Conservation (phyloP, 2,113 vertebrate species). For the Addax nasomaculatus region DNA sequence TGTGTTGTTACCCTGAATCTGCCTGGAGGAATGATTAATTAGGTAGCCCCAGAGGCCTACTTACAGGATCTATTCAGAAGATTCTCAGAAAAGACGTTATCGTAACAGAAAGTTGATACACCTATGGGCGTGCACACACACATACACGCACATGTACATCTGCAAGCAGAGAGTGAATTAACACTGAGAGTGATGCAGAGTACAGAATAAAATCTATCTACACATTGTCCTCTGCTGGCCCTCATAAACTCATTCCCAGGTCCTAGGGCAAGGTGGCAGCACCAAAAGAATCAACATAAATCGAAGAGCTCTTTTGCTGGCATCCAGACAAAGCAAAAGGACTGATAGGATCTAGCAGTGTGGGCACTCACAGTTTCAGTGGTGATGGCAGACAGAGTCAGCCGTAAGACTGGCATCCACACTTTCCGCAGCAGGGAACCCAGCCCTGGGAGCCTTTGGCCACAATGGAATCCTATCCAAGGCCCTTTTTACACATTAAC, state of each 20-base stretch:
- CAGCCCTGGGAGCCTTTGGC: neutral
- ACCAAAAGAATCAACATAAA: neutral
- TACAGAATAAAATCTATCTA: neutral
- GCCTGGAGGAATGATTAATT: neutral
- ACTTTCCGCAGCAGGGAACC: neutral
- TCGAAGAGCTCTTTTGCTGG: neutral
- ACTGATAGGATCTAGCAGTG: too few species aligned
- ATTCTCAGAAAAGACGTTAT: neutral
- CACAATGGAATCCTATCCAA: neutral
- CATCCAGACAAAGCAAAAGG: neutral
- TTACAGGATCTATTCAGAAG: neutral
- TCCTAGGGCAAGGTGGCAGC: neutral
- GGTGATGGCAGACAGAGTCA: neutral
- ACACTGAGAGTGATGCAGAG: neutral
- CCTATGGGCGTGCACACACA: neutral
- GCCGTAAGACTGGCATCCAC: neutral
- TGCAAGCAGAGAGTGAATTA: neutral
- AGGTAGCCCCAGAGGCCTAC: neutral
- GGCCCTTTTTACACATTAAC: neutral
- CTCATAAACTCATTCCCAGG: neutral
- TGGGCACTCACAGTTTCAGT: neutral
- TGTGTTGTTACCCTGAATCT: neutral
- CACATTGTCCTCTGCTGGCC: neutral
- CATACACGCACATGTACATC: rapidly evolving
- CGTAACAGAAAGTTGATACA: neutral